Conservation (phyloP, 2,797 vertebrate species). For the Acanthurus tractus region DNA sequence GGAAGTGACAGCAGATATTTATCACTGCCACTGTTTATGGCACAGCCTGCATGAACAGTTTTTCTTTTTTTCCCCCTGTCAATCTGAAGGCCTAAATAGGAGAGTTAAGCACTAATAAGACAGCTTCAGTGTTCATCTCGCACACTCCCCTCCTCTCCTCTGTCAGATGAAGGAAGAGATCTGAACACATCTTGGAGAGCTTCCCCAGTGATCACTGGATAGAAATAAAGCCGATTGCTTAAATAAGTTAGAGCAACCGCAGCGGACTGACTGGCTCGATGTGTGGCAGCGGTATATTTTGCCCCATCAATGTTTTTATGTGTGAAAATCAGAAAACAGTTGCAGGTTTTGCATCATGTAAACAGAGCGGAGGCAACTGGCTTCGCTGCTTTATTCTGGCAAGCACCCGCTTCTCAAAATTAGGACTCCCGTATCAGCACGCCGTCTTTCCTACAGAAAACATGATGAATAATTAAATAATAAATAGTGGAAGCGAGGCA, state of each 20-base stretch:
- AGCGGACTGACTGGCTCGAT: slow-evolving; percentile 26
- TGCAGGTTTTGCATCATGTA: slow-evolving; percentile 60
- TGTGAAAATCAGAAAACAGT: slow-evolving; percentile 53
- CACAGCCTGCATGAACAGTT: slow-evolving; percentile 63
- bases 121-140: slow-evolving; percentile 70
- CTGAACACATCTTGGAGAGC: slow-evolving; percentile 58
- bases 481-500: slow-evolving; percentile 51
- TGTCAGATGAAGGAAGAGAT: slow-evolving; percentile 71
- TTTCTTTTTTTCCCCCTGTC: slow-evolving; percentile 65
- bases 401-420: slow-evolving; percentile 55
- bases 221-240: slow-evolving; percentile 67
- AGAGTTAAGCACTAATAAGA: slow-evolving; percentile 78
- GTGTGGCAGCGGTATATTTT: slow-evolving; percentile 39
- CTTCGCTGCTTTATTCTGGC: slow-evolving; percentile 38
- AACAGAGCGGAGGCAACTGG: slow-evolving; percentile 47
- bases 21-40: slow-evolving; percentile 84
- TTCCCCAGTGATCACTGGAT: slow-evolving; percentile 52
- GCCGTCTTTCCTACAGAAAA: slow-evolving; percentile 44
- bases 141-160: slow-evolving; percentile 42
- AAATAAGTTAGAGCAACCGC: slow-evolving; percentile 65
- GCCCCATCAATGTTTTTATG: slow-evolving; percentile 59
- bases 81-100: slow-evolving; percentile 68
- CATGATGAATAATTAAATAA: slow-evolving; percentile 75
- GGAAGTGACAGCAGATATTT: slow-evolving; percentile 84
- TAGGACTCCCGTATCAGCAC: slow-evolving; percentile 41